A percentile compares a stretch with the other conserved stretches of the same genome.
Evolutionary conservation across 2,113 vertebrate species (phyloP).

Genomic region (Notechis scutatus): DNA sequence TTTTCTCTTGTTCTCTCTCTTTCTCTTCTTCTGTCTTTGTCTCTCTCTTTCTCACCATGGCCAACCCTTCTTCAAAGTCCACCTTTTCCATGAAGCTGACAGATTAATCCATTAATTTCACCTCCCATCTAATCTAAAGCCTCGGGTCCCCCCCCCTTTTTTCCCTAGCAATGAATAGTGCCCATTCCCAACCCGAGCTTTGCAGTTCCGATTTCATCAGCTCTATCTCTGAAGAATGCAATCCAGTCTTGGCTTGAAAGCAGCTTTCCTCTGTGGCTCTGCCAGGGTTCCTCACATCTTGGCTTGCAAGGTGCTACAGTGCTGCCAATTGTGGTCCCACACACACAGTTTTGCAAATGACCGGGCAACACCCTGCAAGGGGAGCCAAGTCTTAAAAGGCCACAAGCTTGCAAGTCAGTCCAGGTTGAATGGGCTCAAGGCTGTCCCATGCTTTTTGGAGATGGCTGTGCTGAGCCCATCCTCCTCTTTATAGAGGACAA

Average conservation of each 20-base stretch:
- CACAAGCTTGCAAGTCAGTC: not conserved
- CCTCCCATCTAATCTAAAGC: not conserved
- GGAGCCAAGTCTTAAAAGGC: not conserved
- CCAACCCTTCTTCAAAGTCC: not conserved
- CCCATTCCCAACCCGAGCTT: not conserved
- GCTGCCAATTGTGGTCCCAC: not conserved
- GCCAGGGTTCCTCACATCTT: constrained; percentile 15
- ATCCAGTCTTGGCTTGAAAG: not conserved
- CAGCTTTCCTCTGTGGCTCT: not conserved
- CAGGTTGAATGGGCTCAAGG: not conserved
- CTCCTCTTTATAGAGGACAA: not conserved
- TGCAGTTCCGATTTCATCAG: not conserved
- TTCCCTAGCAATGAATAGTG: not conserved
- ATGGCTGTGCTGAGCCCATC: not conserved
- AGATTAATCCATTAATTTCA: not conserved
- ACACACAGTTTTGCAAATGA: not conserved
- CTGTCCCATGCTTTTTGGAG: not conserved
- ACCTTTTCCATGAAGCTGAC: not conserved
- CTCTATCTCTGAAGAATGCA: not conserved
- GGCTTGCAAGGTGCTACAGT: not conserved
- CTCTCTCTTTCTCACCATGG: no score
- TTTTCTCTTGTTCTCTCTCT: no score
- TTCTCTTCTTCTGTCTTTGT: no score
- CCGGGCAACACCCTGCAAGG: not conserved
- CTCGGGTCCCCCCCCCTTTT: not conserved